Evolutionary conservation across 2,113 vertebrate genomes (phyloP).

Genomic region (Seriola rivoliana): DNA sequence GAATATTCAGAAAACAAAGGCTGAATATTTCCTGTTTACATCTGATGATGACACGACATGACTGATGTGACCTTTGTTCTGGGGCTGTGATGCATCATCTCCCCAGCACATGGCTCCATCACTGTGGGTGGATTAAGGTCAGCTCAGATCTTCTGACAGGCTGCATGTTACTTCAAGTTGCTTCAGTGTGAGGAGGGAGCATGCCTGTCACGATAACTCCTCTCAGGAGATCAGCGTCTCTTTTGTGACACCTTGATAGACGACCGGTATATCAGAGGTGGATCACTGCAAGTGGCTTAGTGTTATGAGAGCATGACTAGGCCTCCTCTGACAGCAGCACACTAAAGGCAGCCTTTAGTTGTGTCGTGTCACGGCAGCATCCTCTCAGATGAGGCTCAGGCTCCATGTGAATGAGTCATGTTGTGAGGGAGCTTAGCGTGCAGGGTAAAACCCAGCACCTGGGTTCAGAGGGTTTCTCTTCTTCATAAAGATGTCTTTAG

Average conservation of each 20-base stretch:
- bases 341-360: not conserved
- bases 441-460: not conserved
- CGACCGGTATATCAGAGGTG: not conserved
- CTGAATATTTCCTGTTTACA: not conserved
- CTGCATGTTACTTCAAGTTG: not conserved
- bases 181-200: not conserved
- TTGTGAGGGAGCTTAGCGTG: not conserved
- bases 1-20: not conserved
- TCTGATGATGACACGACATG: not conserved
- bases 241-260: not conserved
- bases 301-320: not conserved
- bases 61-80: conserved; percentile 19
- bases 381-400: not conserved
- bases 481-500: not conserved
- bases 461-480: not conserved
- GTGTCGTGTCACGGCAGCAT: not conserved
- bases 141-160: conserved; percentile 3
- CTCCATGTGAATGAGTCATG: not conserved
- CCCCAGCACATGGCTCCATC: not conserved
- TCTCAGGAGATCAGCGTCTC: not conserved
- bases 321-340: not conserved
- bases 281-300: not conserved
- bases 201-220: not conserved
- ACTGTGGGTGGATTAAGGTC: conserved; percentile 2
- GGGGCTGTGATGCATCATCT: not conserved